Evolutionary conservation across 2,113 vertebrate genomes (phyloP).

Genomic region (Hystrix cristata): DNA sequence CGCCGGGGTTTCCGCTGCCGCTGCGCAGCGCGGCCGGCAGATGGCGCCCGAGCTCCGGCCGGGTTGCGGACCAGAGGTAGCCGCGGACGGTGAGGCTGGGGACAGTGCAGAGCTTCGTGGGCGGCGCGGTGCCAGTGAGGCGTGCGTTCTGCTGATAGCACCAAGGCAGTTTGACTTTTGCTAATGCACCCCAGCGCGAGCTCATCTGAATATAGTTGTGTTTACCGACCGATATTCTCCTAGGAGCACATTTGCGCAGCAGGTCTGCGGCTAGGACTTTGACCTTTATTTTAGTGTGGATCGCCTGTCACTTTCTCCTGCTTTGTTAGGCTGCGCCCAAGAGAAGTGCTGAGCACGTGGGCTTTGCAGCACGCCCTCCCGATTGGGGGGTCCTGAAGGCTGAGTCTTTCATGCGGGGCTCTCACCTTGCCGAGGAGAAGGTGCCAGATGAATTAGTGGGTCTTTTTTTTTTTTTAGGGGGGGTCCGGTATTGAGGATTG

Average conservation of each 20-base stretch:
- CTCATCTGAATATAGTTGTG: not conserved
- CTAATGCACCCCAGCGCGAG: not conserved
- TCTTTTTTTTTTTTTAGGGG: not conserved
- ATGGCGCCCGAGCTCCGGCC: slow-evolving; percentile 42
- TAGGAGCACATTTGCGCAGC: not conserved
- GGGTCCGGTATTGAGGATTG: not conserved
- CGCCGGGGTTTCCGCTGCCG: not conserved
- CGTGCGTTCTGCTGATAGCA: not conserved
- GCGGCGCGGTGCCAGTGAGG: not conserved
- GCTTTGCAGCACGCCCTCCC: not conserved
- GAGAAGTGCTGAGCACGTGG: not conserved
- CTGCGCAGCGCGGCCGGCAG: slow-evolving; percentile 21
- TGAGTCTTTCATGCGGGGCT: fast-evolving
- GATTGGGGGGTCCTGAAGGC: not conserved
- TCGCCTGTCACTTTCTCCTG: not conserved
- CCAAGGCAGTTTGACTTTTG: not conserved
- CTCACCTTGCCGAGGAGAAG: not conserved
- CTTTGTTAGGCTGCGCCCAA: not conserved
- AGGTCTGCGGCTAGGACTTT: not conserved
- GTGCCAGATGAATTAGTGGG: not conserved
- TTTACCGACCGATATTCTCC: not conserved
- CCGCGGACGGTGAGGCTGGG: not conserved
- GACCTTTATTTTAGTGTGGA: not conserved
- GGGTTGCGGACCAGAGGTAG: not conserved
- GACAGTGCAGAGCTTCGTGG: not conserved